A percentile compares a stretch with the other conserved stretches of the same genome.
phyloP scores from a whole-genome alignment of 1,140 invertebrate genomes.

The Sipha flava region DNA sequence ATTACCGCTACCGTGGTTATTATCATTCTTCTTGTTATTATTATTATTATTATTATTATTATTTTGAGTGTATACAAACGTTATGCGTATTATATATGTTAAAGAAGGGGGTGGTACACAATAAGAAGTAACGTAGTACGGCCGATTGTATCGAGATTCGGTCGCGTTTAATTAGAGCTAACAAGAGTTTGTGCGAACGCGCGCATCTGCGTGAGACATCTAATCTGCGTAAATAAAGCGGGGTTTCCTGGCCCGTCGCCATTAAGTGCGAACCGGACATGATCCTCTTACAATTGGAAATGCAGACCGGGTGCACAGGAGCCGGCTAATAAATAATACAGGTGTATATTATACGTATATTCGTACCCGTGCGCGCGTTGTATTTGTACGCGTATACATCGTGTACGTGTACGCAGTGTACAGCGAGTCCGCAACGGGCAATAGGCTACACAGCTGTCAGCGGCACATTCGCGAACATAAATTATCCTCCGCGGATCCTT shows the following conservation, averaged over 20 bases:
- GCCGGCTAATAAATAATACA: slow-evolving; percentile 23
- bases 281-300: slow-evolving; percentile 28
- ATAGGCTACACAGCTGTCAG: slow-evolving; percentile 19
- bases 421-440: slow-evolving; percentile 3
- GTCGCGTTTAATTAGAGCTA: slow-evolving; percentile 1
- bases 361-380: neutral
- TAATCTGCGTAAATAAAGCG: slow-evolving; percentile 30
- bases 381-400: too few relatives aligned
- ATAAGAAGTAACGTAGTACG: neutral
- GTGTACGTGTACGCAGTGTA: too few relatives aligned
- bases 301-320: neutral
- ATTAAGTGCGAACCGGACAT: slow-evolving; percentile 30
- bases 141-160: neutral
- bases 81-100: too few relatives aligned
- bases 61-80: too few relatives aligned
- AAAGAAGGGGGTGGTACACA: too few relatives aligned
- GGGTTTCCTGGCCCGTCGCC: slow-evolving; percentile 18
- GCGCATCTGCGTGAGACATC: slow-evolving; percentile 12
- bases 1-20: too few relatives aligned
- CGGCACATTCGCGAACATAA: slow-evolving; percentile 25
- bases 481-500: slow-evolving; percentile 17
- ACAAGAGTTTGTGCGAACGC: slow-evolving; percentile 16
- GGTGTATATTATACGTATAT: neutral
- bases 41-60: too few relatives aligned
- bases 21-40: too few relatives aligned